phyloP scores from a whole-genome alignment of 2,113 vertebrate species.

The Haliaeetus leucogaster region DNA sequence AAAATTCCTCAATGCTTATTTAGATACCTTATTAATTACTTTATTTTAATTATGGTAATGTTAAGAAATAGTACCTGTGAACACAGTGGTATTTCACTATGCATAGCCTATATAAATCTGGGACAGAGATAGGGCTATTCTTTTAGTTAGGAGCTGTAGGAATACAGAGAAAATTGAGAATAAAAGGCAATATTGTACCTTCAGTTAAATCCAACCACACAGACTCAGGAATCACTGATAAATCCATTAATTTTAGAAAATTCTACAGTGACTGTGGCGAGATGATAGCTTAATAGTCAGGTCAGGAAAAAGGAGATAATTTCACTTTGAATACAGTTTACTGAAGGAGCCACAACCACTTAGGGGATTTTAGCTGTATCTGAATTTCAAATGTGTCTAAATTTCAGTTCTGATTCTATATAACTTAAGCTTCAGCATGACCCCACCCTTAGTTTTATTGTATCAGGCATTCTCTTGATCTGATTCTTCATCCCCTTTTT shows the following conservation, averaged over 20 bases:
- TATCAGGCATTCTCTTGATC: not conserved
- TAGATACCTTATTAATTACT: not conserved
- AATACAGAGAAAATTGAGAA: not conserved
- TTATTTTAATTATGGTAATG: not conserved
- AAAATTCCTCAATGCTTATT: not conserved
- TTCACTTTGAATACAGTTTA: conserved; percentile 15
- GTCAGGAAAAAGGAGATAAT: not conserved
- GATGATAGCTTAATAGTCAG: not conserved
- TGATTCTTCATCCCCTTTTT: not conserved
- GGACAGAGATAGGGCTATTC: not conserved
- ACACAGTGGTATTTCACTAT: not conserved
- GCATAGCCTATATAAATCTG: not conserved
- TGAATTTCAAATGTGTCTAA: conserved; percentile 1
- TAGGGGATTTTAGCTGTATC: not conserved
- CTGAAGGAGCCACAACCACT: not conserved
- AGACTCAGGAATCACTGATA: not conserved
- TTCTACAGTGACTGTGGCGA: not conserved
- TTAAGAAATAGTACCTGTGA: not conserved
- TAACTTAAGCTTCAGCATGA: not conserved
- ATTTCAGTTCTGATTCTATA: not conserved
- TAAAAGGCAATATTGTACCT: not conserved
- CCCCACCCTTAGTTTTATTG: not conserved
- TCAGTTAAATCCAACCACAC: not conserved
- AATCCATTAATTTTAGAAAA: not conserved
- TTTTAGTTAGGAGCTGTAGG: not conserved